Conservation (phyloP, 2,113 vertebrate genomes). For the Colius striatus region DNA sequence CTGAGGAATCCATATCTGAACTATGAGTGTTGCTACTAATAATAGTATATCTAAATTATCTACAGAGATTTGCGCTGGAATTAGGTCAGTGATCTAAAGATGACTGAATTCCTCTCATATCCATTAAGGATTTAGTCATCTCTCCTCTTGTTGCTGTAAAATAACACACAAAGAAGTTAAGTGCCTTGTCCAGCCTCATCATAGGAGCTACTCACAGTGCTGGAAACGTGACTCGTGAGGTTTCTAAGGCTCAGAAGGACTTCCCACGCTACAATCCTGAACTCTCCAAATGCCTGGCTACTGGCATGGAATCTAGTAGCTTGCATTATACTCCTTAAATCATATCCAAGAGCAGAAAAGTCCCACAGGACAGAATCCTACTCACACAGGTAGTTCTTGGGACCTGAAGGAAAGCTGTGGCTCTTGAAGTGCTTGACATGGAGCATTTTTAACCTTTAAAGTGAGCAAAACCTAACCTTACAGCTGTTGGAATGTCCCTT, state of each 20-base stretch:
- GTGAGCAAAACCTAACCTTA: neutral
- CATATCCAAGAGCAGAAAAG: neutral
- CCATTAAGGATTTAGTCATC: neutral
- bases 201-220: neutral
- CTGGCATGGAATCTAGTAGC: neutral
- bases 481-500: neutral
- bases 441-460: neutral
- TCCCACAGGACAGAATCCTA: neutral
- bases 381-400: neutral
- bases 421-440: fast-evolving
- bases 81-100: neutral
- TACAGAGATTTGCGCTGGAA: neutral
- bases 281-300: neutral
- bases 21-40: neutral
- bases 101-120: neutral
- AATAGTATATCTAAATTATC: neutral
- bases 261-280: neutral
- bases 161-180: neutral
- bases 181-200: neutral
- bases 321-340: neutral
- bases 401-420: neutral
- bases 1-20: neutral
- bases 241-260: neutral
- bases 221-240: neutral
- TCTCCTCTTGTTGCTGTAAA: neutral